Evolutionary conservation across 1,140 invertebrate genomes (phyloP).

Genomic region (Eupeodes corollae): DNA sequence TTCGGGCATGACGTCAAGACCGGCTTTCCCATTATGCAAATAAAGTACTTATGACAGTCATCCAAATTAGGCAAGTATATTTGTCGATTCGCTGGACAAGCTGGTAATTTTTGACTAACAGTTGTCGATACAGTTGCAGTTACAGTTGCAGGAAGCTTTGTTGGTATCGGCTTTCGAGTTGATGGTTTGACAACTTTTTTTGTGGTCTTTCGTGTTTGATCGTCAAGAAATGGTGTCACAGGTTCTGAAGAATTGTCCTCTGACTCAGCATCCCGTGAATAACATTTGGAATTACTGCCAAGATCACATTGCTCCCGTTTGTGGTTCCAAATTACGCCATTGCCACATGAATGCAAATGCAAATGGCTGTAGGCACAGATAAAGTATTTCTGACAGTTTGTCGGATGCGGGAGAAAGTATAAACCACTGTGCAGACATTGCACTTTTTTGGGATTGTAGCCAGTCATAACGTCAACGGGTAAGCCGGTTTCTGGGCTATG

Average conservation of each 20-base stretch:
- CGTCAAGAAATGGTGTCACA: neutral
- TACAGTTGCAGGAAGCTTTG: neutral
- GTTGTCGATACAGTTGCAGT: conserved; percentile 5
- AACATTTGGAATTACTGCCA: conserved; percentile 15
- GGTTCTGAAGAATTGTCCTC: neutral
- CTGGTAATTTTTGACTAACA: conserved; percentile 5
- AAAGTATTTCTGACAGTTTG: conserved; percentile 21
- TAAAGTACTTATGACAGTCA: conserved; percentile 30
- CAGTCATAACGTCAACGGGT: conserved; percentile 19
- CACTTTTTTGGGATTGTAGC: conserved; percentile 22
- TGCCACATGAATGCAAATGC: conserved; percentile 24
- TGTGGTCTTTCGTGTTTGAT: neutral
- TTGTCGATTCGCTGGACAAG: conserved; percentile 17
- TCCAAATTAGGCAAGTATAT: conserved; percentile 24
- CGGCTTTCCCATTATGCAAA: conserved; percentile 27
- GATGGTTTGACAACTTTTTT: neutral
- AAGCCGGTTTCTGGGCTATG: conserved; percentile 8
- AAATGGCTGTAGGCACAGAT: conserved; percentile 28
- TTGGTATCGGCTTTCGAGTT: neutral
- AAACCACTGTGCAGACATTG: conserved; percentile 27
- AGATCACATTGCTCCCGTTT: conserved; percentile 20
- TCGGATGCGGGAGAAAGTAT: conserved; percentile 32
- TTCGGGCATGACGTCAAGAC: conserved; percentile 25
- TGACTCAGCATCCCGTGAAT: neutral
- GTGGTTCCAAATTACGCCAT: conserved; percentile 23